Conservation (phyloP, 2,113 vertebrate genomes). For the Ictidomys tridecemlineatus region DNA sequence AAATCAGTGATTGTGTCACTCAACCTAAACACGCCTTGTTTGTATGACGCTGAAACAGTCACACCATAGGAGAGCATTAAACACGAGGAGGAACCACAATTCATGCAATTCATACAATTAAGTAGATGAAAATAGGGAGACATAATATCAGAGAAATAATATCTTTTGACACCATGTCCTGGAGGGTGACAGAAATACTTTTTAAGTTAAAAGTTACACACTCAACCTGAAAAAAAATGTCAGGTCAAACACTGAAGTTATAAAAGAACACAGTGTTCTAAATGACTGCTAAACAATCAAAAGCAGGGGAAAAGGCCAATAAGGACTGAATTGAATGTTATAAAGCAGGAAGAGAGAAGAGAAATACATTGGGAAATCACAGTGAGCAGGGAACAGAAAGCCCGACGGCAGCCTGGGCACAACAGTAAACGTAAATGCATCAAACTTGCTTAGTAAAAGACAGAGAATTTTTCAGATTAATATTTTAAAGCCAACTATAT, state of each 20-base stretch:
- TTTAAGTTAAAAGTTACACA: background rate
- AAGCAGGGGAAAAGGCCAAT: background rate
- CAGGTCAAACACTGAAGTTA: background rate
- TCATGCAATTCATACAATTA: no score
- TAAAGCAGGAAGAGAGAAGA: background rate
- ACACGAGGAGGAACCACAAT: background rate
- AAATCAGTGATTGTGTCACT: background rate
- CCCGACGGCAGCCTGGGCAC: background rate
- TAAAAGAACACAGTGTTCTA: background rate
- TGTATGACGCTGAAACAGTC: background rate
- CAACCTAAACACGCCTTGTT: background rate
- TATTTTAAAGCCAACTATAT: background rate
- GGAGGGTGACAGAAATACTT: background rate
- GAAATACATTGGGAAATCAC: accelerated
- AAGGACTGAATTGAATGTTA: background rate
- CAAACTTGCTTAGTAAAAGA: slow-evolving; percentile 6
- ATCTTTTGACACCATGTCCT: no score
- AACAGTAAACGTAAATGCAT: background rate
- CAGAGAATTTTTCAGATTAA: background rate
- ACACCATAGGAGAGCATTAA: background rate
- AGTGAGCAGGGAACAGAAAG: background rate
- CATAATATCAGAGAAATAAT: background rate
- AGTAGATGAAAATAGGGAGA: background rate
- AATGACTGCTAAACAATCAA: background rate
- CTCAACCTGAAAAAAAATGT: background rate